Evolutionary conservation across 2,113 vertebrate genomes (phyloP).

Genomic region (Megatriorchis doriae): DNA sequence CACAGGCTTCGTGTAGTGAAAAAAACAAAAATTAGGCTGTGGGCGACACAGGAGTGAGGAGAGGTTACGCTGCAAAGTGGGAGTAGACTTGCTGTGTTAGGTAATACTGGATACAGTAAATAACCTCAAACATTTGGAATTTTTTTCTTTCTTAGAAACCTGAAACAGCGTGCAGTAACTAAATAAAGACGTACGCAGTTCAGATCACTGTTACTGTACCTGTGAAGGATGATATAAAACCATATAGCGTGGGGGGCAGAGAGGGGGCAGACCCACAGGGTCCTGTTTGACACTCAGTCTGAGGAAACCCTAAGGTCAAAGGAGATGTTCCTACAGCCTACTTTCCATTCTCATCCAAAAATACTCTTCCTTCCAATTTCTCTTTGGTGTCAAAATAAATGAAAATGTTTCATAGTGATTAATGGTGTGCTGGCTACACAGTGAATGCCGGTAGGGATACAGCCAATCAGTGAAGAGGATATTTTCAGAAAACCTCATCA

Average conservation of each 20-base stretch:
- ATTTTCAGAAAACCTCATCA: slow-evolving; percentile 44
- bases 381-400: slow-evolving; percentile 48
- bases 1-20: neutral
- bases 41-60: neutral
- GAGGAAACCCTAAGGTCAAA: neutral
- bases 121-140: neutral
- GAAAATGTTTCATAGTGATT: slow-evolving; percentile 49
- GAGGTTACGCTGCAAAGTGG: neutral
- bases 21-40: neutral
- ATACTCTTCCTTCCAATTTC: slow-evolving; percentile 12
- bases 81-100: neutral
- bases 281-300: neutral
- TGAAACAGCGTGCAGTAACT: neutral
- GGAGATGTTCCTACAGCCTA: neutral
- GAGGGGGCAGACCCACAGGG: neutral
- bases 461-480: neutral
- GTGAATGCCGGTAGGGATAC: neutral
- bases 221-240: neutral
- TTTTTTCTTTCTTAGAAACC: neutral
- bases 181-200: neutral
- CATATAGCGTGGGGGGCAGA: neutral
- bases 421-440: slow-evolving; percentile 30
- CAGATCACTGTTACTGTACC: neutral
- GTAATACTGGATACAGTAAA: neutral
- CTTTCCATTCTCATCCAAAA: neutral